A percentile compares a stretch with the other conserved stretches of the same genome.
phyloP scores from a whole-genome alignment of 2,797 vertebrate genomes.

The Hybognathus amarus region DNA sequence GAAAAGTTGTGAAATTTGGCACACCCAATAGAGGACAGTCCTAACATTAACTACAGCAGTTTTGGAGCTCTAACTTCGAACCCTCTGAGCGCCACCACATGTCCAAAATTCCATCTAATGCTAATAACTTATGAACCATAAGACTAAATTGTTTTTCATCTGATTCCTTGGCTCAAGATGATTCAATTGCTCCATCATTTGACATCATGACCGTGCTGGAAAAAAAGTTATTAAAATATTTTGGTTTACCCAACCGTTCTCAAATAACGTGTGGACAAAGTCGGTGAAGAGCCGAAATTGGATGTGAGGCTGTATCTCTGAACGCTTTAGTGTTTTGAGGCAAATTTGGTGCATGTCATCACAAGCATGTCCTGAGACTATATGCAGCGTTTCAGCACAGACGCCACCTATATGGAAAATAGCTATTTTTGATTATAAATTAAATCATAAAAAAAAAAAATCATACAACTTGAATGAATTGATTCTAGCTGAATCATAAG shows the following conservation, averaged over 20 bases:
- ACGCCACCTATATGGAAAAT: neutral
- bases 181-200: neutral
- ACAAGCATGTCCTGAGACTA: no score
- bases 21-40: neutral
- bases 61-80: neutral
- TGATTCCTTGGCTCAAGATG: neutral
- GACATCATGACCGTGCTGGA: no score
- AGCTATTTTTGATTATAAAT: no score
- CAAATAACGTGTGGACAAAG: fast-evolving
- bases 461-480: no score
- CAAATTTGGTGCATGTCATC: no score
- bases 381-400: neutral
- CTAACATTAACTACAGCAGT: neutral
- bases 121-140: neutral
- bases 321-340: no score
- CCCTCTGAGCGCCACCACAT: neutral
- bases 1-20: neutral
- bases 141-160: neutral
- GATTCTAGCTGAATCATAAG: no score
- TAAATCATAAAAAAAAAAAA: no score
- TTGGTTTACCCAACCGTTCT: no score
- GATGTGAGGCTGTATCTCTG: no score
- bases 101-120: neutral
- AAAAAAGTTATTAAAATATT: no score
- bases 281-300: neutral